phyloP scores from a whole-genome alignment of 2,888 invertebrate species.

The Trachelus tabidus region DNA sequence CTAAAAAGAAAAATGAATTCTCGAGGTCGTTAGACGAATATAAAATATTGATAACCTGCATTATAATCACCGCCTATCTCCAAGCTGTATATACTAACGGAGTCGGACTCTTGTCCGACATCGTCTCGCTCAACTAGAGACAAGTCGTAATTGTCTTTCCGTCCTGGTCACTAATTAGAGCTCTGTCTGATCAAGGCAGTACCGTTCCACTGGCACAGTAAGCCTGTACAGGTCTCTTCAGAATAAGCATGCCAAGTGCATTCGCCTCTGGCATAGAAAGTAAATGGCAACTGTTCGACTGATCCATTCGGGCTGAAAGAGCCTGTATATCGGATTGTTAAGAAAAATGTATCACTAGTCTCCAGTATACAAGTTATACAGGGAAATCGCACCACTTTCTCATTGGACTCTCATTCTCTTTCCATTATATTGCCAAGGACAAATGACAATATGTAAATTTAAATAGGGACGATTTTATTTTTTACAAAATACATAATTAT shows the following conservation, averaged over 20 bases:
- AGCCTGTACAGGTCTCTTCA: conserved; percentile 5
- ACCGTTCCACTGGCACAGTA: conserved; percentile 31
- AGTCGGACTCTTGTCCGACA: neutral
- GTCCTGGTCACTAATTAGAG: neutral
- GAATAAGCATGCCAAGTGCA: neutral
- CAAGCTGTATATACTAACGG: neutral
- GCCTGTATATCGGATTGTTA: neutral
- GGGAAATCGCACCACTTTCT: neutral
- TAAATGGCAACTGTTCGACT: neutral
- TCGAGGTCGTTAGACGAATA: neutral
- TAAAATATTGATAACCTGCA: neutral
- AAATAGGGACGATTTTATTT: neutral
- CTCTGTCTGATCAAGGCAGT: neutral
- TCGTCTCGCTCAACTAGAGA: neutral
- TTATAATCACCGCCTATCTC: neutral
- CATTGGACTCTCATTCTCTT: neutral
- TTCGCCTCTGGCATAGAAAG: neutral
- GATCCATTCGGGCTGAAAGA: neutral
- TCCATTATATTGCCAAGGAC: neutral
- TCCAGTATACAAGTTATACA: neutral
- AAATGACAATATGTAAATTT: neutral
- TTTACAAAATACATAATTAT: neutral
- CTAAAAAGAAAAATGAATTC: neutral
- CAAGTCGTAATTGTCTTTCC: neutral
- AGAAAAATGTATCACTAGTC: neutral